A percentile compares a stretch with the other conserved stretches of the same genome.
Conservation (phyloP, 35 echinoderm and acorn worm species). For the Antedon bifida region DNA sequence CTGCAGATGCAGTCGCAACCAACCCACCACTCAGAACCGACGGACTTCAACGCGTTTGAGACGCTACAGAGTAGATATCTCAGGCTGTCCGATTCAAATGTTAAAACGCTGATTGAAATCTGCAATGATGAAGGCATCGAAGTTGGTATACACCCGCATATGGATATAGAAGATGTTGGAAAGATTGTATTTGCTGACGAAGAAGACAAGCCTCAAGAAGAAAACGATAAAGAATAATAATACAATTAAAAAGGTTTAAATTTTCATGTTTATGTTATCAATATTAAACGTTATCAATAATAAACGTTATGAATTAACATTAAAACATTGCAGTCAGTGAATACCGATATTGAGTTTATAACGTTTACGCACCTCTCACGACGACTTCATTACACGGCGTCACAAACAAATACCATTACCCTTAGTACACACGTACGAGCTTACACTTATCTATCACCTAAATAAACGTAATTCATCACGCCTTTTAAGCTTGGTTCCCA, state of each 20-base stretch:
- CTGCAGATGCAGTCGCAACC: not conserved
- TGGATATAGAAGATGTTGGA: conserved; percentile 26
- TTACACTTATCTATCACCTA: no score
- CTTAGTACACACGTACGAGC: no score
- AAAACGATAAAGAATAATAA: not conserved
- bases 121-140: conserved; percentile 33
- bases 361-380: no score
- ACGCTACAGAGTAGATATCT: conserved; percentile 44
- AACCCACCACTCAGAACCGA: not conserved
- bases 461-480: no score
- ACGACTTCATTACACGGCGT: no score
- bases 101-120: conserved; percentile 36
- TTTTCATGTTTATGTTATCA: not conserved
- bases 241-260: not conserved
- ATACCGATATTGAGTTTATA: no score
- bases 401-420: no score
- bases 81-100: conserved; percentile 34
- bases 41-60: conserved; percentile 37
- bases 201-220: not conserved
- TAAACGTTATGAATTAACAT: no score
- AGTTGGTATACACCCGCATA: conserved; percentile 45
- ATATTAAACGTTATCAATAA: not conserved
- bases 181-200: conserved; percentile 31
- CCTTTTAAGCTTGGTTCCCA: no score
- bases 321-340: no score